Base-by-base conservation (phyloP, 2,888 invertebrate species). In the Catocala nupta region DNA sequence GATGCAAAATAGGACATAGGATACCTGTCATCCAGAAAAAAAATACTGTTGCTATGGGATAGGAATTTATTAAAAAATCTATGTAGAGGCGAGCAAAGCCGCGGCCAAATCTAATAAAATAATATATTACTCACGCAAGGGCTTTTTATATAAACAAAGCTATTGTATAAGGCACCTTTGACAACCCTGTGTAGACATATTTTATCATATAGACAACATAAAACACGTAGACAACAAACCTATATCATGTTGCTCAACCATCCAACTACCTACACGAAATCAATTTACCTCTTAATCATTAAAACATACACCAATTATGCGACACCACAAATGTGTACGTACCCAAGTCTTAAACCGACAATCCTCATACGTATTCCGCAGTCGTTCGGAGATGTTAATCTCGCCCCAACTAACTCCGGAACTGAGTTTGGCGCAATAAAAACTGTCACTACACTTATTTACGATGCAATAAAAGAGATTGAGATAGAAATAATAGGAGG, bases 381-480 rank as follows among this genome's bases (percentile, higher is more conserved):
- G 78, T 75, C 85, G 83, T 83, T 71, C 80, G 59, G 51, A 80
- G 87, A 91, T 89, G 89, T 88, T 91, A 90, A 91, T 91, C 89
- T 87, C 81, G 59, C 80, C 72, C 81, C 80, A 79, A 71, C 81
- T 75, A 81, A 81, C 87, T 83, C 84, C 86, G 85, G 89, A 89
- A 89, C 88, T 82, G 75, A 84, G 87, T 85, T 84, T 82, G 77
- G 75, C 75, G 89, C 87, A 87, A 91, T 92, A 93, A 92, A 92
- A 92, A 88, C 91, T 90, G 91, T 90, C 91, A 85, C 87, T 88
- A 85, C 75, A 85, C 78, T 85, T 91, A 91, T 93, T 93, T 93
- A 93, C 88, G 89, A 87, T 74, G 86, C 85, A 78, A 91, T 91
- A 92, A 92, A 93, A 83, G 84, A 87, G 85, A 88, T 87, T 85